phyloP scores from a whole-genome alignment of 2,888 invertebrate species.

The Panzeria rudis region DNA sequence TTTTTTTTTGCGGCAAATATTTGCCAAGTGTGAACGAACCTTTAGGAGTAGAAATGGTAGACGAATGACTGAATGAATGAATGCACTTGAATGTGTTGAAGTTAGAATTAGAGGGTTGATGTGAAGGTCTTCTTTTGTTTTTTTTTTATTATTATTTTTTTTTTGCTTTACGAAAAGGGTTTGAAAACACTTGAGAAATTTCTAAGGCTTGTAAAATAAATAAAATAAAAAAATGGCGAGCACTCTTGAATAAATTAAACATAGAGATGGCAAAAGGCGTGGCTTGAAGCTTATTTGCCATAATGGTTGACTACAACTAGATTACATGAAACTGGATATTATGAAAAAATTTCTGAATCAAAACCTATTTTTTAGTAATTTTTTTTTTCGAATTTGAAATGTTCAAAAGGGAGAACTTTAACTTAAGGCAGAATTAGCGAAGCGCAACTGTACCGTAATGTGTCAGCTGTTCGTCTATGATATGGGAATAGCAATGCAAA shows the following conservation, averaged over 20 bases:
- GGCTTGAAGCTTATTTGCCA: constrained; percentile 4
- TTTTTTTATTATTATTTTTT: background rate
- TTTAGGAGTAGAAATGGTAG: constrained; percentile 27
- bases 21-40: no score
- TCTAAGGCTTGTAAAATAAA: constrained; percentile 15
- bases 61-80: background rate
- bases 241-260: background rate
- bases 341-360: no score
- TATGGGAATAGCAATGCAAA: no score
- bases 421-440: no score
- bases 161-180: constrained; percentile 10
- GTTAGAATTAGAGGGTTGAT: constrained; percentile 47
- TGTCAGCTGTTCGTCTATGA: no score
- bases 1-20: no score
- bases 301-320: background rate
- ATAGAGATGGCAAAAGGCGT: constrained; percentile 53
- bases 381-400: no score
- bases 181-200: constrained; percentile 45
- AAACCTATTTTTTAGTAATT: no score
- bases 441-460: no score
- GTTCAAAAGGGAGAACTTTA: no score
- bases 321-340: background rate
- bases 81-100: constrained; percentile 17
- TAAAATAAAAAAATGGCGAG: constrained; percentile 46
- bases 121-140: constrained; percentile 50